Percentiles rank a stretch among this genome's conserved stretches.
phyloP scores from a whole-genome alignment of 2,113 vertebrate genomes.

The Hippocampus mohnikei region DNA sequence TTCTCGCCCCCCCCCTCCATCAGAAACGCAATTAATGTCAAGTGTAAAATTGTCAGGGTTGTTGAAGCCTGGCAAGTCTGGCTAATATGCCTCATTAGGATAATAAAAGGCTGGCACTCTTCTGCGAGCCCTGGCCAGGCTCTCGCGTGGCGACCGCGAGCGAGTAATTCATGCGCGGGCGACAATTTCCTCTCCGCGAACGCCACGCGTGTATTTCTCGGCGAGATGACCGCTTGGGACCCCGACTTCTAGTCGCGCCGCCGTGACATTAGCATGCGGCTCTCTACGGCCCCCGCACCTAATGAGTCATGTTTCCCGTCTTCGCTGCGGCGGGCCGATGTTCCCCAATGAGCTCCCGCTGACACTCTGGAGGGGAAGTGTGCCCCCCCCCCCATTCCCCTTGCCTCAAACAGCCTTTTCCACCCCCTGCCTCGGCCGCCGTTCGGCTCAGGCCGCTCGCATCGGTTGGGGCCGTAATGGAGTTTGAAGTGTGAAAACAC shows the following conservation, averaged over 20 bases:
- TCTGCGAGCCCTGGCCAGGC: constrained; percentile 18
- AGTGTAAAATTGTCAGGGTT: constrained; percentile 69
- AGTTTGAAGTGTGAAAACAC: constrained; percentile 71
- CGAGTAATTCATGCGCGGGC: constrained; percentile 20
- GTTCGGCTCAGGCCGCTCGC: constrained; percentile 49
- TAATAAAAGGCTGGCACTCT: constrained; percentile 61
- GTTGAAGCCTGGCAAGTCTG: constrained; percentile 56
- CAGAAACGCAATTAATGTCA: constrained; percentile 70
- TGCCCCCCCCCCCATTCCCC: constrained; percentile 29
- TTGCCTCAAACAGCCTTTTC: constrained; percentile 40
- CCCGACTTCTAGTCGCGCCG: constrained; percentile 31
- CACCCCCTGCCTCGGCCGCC: constrained; percentile 1
- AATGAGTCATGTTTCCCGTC: constrained; percentile 65
- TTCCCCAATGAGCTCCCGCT: constrained; percentile 56
- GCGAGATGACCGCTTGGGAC: constrained; percentile 6
- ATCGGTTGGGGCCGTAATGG: constrained; percentile 64
- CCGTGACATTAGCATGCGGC: constrained; percentile 54
- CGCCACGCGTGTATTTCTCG: background rate
- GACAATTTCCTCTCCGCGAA: constrained; percentile 7
- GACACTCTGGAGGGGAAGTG: constrained; percentile 1
- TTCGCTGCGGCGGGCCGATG: constrained; percentile 46
- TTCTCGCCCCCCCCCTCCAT: constrained; percentile 34
- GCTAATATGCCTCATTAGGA: constrained; percentile 67
- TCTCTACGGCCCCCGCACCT: constrained; percentile 55
- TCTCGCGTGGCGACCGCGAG: background rate